These are phyloP conservation scores for Drosophila sp. DNA, from an alignment of 1,140 invertebrate species.

Conservation along the genomic window DNA sequence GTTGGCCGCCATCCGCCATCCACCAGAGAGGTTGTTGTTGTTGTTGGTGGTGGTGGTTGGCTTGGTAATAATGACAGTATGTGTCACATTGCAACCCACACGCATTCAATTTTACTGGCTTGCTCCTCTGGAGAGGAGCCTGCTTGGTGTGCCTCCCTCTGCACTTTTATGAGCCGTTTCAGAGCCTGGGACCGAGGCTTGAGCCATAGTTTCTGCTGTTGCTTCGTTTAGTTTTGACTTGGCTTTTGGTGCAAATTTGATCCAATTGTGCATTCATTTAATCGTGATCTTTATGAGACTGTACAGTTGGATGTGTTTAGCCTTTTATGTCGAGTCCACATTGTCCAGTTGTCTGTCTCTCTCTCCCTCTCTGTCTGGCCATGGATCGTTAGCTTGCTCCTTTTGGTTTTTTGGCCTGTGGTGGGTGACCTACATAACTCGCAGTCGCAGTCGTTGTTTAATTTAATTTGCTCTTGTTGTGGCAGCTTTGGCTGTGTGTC, in stretches of 20 bases:
- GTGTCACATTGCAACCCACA: conserved; percentile 81
- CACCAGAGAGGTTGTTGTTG: conserved; percentile 31
- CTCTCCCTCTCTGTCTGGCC: conserved; percentile 16
- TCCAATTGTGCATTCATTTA: conserved; percentile 81
- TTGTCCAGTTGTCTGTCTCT: conserved; percentile 6
- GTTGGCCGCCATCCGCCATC: conserved; percentile 36
- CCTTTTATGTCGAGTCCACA: conserved; percentile 70
- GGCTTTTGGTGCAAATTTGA: conserved; percentile 78
- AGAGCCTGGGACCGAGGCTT: conserved; percentile 38
- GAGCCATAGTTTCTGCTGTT: conserved; percentile 12
- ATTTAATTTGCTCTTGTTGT: conserved; percentile 22
- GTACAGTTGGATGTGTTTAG: conserved; percentile 81
- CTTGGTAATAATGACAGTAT: conserved; percentile 80
- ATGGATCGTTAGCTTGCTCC: conserved; percentile 42
- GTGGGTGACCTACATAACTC: conserved; percentile 73
- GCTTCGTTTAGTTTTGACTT: conserved; percentile 52
- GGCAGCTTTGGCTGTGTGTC: conserved; percentile 28
- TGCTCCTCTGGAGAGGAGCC: conserved; percentile 45
- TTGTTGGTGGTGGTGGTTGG: conserved; percentile 44
- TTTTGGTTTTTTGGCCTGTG: conserved; percentile 47
- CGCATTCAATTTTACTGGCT: conserved; percentile 77
- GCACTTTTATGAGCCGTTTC: conserved; percentile 63
- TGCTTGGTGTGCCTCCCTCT: neutral
- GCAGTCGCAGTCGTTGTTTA: conserved; percentile 37
- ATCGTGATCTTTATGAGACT: conserved; percentile 80